phyloP scores from a whole-genome alignment of 2,113 vertebrate genomes.

The Equus quagga region DNA sequence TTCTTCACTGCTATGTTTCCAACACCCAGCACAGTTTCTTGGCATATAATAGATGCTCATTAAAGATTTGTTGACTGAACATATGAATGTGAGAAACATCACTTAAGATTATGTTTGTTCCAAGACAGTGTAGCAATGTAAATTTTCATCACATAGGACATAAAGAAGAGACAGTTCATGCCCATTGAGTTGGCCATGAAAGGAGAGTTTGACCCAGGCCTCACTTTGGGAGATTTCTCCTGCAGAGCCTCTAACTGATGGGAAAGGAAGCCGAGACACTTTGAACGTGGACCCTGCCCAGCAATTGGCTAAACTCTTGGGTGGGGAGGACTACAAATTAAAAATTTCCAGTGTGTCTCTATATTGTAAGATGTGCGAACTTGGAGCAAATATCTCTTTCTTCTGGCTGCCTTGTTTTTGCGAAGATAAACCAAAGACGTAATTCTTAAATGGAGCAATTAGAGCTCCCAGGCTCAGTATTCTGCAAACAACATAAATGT shows the following conservation, averaged over 20 bases:
- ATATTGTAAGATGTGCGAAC: not conserved
- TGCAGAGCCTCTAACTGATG: not conserved
- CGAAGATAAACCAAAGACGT: constrained; percentile 21
- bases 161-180: not conserved
- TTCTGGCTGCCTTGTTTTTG: constrained; percentile 16
- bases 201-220: not conserved
- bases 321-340: not conserved
- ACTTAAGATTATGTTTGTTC: constrained; percentile 12
- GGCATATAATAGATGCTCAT: not conserved
- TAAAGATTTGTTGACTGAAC: constrained; percentile 38
- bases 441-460: not conserved
- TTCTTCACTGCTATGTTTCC: constrained; percentile 3
- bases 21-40: not conserved
- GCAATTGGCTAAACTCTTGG: not conserved
- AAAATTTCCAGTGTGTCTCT: constrained; percentile 1
- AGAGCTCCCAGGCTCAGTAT: not conserved
- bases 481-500: not conserved
- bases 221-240: not conserved
- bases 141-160: not conserved
- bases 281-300: constrained; percentile 35
- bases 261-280: not conserved
- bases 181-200: not conserved
- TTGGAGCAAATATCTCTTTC: constrained; percentile 31
- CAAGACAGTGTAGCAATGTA: constrained; percentile 18
- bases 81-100: constrained; percentile 4